A percentile compares a stretch with the other conserved stretches of the same genome.
Conservation (phyloP, 2,113 vertebrate species). For the Ophthalmolycus amberensis region DNA sequence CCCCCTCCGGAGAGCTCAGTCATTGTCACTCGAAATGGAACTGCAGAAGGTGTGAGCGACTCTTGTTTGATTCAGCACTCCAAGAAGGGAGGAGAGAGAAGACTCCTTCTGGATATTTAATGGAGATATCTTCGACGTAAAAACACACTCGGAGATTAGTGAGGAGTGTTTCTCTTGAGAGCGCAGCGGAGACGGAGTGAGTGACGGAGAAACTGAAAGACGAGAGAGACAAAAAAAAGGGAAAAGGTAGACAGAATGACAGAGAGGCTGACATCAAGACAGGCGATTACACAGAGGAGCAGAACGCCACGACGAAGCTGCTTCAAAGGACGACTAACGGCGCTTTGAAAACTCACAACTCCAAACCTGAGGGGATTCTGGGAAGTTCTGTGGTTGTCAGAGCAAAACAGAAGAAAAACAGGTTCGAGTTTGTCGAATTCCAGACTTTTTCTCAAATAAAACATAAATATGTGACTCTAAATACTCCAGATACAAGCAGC, state of each 20-base stretch:
- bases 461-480: too few relatives aligned
- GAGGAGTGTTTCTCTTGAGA: conserved; percentile 3
- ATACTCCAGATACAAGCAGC: too few relatives aligned
- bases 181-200: conserved; percentile 4
- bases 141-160: background rate
- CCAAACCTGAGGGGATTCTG: conserved; percentile 13
- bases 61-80: background rate
- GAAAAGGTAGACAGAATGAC: conserved; percentile 17
- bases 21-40: conserved; percentile 5
- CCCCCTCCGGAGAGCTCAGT: background rate
- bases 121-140: background rate
- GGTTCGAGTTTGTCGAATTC: background rate
- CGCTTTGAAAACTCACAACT: conserved; percentile 39
- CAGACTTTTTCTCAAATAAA: too few relatives aligned
- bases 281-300: conserved; percentile 36
- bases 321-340: conserved; percentile 41
- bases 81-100: background rate
- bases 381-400: background rate
- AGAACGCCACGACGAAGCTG: conserved; percentile 23
- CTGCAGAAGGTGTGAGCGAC: background rate
- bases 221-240: background rate
- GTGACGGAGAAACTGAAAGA: conserved; percentile 31
- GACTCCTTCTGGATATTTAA: background rate
- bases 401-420: background rate
- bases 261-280: conserved; percentile 28